Evolutionary conservation across 2,888 invertebrate genomes (phyloP).

Genomic region (Lithosia quadra): DNA sequence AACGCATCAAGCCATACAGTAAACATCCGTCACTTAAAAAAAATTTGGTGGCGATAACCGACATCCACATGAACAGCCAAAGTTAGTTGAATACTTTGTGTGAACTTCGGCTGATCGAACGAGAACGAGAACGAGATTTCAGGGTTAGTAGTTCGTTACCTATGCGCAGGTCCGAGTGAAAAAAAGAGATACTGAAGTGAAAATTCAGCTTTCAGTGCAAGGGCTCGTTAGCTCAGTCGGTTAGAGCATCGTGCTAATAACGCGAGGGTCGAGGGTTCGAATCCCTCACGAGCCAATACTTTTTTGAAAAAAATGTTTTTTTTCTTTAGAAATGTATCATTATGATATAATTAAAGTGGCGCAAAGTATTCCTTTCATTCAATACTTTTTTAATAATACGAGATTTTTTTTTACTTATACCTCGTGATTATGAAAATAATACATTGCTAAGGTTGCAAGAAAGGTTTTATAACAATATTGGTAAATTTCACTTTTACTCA

Average conservation of each 20-base stretch:
- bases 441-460: no score
- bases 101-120: no score
- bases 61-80: no score
- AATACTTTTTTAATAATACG: neutral
- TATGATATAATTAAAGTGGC: neutral
- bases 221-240: conserved; percentile 4
- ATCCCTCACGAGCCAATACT: neutral
- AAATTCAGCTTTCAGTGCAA: neutral
- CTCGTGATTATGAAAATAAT: no score
- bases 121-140: no score
- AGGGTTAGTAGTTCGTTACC: no score
- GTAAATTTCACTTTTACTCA: no score
- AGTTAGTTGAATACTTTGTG: no score
- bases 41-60: no score
- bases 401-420: neutral
- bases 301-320: neutral
- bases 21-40: no score
- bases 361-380: neutral
- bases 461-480: no score
- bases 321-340: neutral
- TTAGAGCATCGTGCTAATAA: conserved; percentile 4
- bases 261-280: conserved; percentile 4
- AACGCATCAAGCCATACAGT: no score
- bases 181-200: neutral
- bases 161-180: neutral